Conservation (phyloP, 2,888 invertebrate genomes). For the Furcula furcula region DNA sequence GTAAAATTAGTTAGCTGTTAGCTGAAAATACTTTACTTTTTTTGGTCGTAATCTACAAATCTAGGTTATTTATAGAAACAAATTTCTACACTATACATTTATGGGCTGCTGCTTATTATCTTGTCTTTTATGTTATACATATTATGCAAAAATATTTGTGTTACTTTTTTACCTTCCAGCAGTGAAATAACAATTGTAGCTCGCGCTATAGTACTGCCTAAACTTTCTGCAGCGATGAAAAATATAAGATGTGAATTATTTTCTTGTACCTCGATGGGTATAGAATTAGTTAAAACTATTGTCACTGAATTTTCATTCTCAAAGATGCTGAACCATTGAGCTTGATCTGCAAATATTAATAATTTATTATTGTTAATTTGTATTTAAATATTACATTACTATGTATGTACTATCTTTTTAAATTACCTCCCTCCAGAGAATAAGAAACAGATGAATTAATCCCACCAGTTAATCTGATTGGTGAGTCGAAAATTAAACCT, state of each 20-base stretch:
- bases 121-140: no score
- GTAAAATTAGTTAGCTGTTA: no score
- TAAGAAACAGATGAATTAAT: slow-evolving; percentile 26
- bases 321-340: not conserved
- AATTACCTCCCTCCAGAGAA: slow-evolving; percentile 27
- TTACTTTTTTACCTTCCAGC: slow-evolving; percentile 19
- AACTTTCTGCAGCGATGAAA: slow-evolving; percentile 23
- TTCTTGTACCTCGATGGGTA: slow-evolving; percentile 26
- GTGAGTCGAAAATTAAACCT: slow-evolving; percentile 14
- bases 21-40: no score
- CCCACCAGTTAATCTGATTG: slow-evolving; percentile 21
- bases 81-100: no score
- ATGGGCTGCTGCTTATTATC: no score
- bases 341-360: not conserved
- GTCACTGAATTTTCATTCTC: slow-evolving; percentile 14
- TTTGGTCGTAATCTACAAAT: no score
- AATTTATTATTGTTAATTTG: not conserved
- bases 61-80: no score
- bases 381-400: not conserved
- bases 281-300: slow-evolving; percentile 12
- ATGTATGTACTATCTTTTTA: not conserved
- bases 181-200: slow-evolving; percentile 31
- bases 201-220: slow-evolving; percentile 14
- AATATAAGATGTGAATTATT: slow-evolving; percentile 35
- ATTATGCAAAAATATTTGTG: no score